Evolutionary conservation across 2,113 vertebrate genomes (phyloP).

Genomic region (Theristicus caerulescens): DNA sequence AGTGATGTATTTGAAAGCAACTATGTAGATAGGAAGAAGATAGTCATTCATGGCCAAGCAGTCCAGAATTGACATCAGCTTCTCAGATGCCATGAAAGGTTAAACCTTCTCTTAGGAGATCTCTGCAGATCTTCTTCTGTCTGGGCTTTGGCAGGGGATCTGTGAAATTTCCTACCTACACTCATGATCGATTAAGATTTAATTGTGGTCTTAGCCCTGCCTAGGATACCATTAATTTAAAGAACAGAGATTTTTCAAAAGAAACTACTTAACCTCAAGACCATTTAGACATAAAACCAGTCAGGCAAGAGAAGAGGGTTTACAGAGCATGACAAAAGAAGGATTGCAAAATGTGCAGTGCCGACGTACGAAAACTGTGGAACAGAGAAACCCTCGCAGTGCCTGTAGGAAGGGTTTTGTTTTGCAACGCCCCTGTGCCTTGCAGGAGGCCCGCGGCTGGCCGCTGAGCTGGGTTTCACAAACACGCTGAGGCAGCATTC

Average conservation of each 20-base stretch:
- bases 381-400: neutral
- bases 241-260: neutral
- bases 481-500: neutral
- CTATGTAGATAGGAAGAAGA: neutral
- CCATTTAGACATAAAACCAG: constrained; percentile 8
- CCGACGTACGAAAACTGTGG: neutral
- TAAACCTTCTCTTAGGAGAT: neutral
- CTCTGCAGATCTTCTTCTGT: neutral
- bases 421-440: neutral
- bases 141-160: neutral
- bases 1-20: neutral
- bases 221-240: neutral
- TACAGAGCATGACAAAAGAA: constrained; percentile 29
- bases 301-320: neutral
- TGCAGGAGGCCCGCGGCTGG: neutral
- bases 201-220: neutral
- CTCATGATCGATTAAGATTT: neutral
- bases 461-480: neutral
- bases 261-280: constrained; percentile 15
- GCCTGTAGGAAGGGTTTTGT: neutral
- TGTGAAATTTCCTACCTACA: neutral
- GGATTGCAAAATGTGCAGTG: neutral
- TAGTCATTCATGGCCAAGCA: neutral
- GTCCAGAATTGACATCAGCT: neutral
- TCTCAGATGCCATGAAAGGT: neutral